These are phyloP conservation scores for Onthophagus taurus DNA, from an alignment of 1,140 invertebrate species.

Conservation along the genomic window DNA sequence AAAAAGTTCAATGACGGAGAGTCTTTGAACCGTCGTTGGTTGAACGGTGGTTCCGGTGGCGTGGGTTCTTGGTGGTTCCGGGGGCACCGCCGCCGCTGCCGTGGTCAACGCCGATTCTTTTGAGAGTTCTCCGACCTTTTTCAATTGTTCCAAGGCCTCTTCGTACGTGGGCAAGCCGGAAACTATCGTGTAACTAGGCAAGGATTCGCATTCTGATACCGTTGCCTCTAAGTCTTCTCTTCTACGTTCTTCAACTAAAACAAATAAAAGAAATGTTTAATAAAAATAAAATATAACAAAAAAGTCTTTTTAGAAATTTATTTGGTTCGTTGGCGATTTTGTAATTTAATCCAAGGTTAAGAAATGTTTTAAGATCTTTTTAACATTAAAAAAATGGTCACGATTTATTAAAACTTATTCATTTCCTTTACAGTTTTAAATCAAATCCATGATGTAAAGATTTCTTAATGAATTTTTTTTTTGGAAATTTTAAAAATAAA, in stretches of 20 bases:
- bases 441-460: too few species aligned
- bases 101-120: slow-evolving; percentile 2
- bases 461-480: too few species aligned
- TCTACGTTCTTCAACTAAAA: slow-evolving; percentile 31
- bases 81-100: not conserved
- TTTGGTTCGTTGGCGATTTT: not conserved
- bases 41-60: slow-evolving; percentile 13
- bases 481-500: too few species aligned
- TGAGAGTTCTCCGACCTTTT: slow-evolving; percentile 29
- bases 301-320: not conserved
- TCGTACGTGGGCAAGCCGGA: slow-evolving; percentile 53
- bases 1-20: slow-evolving; percentile 35
- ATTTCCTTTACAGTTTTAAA: too few species aligned
- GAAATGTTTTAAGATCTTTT: not conserved
- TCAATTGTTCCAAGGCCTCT: slow-evolving; percentile 48
- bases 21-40: slow-evolving; percentile 22
- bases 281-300: not conserved
- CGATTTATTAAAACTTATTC: too few species aligned
- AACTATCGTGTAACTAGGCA: slow-evolving; percentile 52
- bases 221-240: slow-evolving; percentile 23
- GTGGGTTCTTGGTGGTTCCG: slow-evolving; percentile 7
- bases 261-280: slow-evolving; percentile 16
- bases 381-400: too few species aligned
- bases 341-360: not conserved
- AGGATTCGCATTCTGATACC: slow-evolving; percentile 40